These are phyloP conservation scores for Sinopyrophorus schimmeli DNA, from an alignment of 2,888 invertebrate species.

Conservation along the genomic window DNA sequence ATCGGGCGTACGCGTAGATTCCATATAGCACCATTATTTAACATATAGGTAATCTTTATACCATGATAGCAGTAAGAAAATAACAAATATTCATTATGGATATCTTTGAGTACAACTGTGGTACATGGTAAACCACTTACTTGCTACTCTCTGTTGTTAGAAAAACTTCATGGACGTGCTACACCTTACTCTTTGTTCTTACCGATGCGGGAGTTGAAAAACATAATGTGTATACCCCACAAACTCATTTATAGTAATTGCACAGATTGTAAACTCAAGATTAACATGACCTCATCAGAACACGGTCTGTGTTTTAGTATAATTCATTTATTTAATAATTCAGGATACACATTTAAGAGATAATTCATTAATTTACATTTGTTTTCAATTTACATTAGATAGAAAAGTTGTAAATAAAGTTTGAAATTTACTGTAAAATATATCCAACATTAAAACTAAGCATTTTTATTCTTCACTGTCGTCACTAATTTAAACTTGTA, in stretches of 20 bases:
- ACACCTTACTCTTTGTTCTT: conserved; percentile 28
- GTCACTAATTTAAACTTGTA: no score
- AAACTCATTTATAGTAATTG: conserved; percentile 28
- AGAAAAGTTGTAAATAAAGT: no score
- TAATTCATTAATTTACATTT: no score
- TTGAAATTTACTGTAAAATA: no score
- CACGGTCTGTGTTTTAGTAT: no score
- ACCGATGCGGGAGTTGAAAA: conserved; percentile 28
- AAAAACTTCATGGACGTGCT: conserved; percentile 29
- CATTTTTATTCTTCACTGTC: no score
- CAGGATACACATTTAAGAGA: no score
- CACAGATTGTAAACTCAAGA: conserved; percentile 21
- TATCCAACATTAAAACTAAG: no score
- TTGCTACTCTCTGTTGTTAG: conserved; percentile 28
- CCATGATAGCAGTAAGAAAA: conserved; percentile 34
- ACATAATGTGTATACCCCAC: conserved; percentile 27
- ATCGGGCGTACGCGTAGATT: conserved; percentile 20
- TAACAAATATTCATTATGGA: conserved; percentile 36
- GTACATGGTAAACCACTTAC: conserved; percentile 41
- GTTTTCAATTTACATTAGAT: no score
- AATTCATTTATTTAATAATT: no score
- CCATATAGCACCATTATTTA: conserved; percentile 37
- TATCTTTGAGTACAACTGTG: conserved; percentile 38
- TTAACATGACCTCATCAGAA: conserved; percentile 19
- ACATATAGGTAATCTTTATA: conserved; percentile 31